A percentile compares a stretch with the other conserved stretches of the same genome.
These are phyloP conservation scores for Sarcophaga rosellei DNA, from an alignment of 2,888 invertebrate genomes.

Conservation along the genomic window DNA sequence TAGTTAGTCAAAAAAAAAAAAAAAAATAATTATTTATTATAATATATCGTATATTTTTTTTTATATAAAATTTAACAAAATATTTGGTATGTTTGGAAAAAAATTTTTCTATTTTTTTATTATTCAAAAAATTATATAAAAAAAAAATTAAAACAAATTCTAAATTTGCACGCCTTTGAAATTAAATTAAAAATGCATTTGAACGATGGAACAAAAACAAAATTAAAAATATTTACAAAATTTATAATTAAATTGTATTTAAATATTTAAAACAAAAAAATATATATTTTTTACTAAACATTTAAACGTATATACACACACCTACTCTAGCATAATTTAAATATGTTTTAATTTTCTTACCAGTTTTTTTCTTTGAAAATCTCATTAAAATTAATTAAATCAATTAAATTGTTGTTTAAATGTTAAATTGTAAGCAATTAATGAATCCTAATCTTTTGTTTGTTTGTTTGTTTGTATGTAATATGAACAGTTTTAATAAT, in stretches of 20 bases:
- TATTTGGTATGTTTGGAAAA: slow-evolving; percentile 62
- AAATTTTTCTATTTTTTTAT: slow-evolving; percentile 16
- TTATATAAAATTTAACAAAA: slow-evolving; percentile 37
- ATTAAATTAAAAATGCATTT: neutral
- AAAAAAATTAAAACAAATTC: neutral
- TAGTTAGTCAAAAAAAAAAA: slow-evolving; percentile 26
- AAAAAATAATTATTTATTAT: slow-evolving; percentile 21
- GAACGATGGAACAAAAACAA: neutral
- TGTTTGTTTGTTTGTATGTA: slow-evolving; percentile 2
- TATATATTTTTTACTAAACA: no score
- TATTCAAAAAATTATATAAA: neutral
- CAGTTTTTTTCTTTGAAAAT: slow-evolving; percentile 20
- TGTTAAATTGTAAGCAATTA: slow-evolving; percentile 7
- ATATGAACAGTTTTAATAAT: neutral
- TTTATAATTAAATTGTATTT: neutral
- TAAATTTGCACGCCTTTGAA: slow-evolving; percentile 45
- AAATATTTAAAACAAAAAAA: no score
- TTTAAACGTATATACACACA: no score
- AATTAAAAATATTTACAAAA: neutral
- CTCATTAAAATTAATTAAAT: neutral
- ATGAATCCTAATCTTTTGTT: slow-evolving; percentile 3
- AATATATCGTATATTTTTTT: slow-evolving; percentile 8
- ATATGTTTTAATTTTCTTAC: slow-evolving; percentile 11
- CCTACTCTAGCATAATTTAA: no score
- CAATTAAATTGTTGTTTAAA: slow-evolving; percentile 20